Conservation (phyloP, 2,113 vertebrate genomes). For the Podarcis muralis region DNA sequence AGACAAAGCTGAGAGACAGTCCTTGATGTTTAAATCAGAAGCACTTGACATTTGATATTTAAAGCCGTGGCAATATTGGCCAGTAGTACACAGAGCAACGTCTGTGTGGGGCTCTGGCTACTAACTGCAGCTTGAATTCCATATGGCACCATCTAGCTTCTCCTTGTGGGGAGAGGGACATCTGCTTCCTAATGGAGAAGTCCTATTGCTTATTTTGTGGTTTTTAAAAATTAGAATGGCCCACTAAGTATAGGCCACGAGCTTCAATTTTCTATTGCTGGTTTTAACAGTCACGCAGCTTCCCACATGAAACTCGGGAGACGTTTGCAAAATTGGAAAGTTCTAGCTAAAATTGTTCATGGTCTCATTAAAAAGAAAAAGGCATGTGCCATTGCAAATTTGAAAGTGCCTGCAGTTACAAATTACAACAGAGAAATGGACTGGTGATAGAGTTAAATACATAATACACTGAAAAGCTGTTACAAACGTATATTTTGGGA, state of each 20-base stretch:
- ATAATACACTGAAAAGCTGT: no score
- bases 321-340: conserved; percentile 15
- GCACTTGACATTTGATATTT: neutral
- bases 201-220: neutral
- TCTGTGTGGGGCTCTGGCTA: conserved; percentile 2
- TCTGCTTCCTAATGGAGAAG: neutral
- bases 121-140: neutral
- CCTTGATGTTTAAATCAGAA: conserved; percentile 40
- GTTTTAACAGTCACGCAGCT: neutral
- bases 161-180: conserved; percentile 12
- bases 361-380: neutral
- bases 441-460: no score
- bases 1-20: conserved; percentile 26
- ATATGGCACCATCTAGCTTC: conserved; percentile 5
- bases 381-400: neutral
- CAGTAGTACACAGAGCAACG: conserved; percentile 18
- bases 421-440: no score
- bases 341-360: neutral
- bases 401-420: neutral
- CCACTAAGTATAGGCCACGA: conserved; percentile 6
- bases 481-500: no score
- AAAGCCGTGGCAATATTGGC: neutral
- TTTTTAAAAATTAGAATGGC: conserved; percentile 23
- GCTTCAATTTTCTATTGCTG: neutral
- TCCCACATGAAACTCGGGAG: neutral